Conservation (phyloP, 2,113 vertebrate genomes). For the Neodon shergylaensis region DNA sequence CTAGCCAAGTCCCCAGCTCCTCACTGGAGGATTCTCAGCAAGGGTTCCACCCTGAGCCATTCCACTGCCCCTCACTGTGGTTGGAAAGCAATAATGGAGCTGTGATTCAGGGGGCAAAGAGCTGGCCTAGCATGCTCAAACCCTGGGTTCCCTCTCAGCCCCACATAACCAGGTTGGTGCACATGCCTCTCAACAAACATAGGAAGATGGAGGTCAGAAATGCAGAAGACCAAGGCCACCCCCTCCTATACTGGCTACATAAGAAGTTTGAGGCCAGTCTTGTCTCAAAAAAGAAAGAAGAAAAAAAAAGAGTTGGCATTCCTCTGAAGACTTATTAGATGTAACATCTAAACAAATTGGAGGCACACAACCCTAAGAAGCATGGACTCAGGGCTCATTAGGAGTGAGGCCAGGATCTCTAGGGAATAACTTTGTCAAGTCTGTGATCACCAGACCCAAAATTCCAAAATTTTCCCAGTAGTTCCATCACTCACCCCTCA, state of each 20-base stretch:
- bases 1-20: background rate
- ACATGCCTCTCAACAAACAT: background rate
- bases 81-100: too few relatives aligned
- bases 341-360: background rate
- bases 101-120: too few relatives aligned
- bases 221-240: too few relatives aligned
- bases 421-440: background rate
- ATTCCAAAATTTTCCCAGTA: constrained; percentile 40
- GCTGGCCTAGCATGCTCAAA: background rate
- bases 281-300: background rate
- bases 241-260: background rate
- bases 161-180: background rate
- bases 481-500: background rate
- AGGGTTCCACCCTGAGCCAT: too few relatives aligned
- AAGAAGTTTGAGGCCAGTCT: background rate
- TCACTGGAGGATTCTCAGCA: background rate
- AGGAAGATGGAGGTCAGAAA: background rate
- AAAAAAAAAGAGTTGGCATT: background rate
- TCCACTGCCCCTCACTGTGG: too few relatives aligned
- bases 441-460: fast-evolving
- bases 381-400: background rate
- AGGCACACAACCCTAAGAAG: background rate
- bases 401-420: background rate
- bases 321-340: background rate
- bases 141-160: background rate